These are phyloP conservation scores for Helicorthomorpha holstii DNA, from an alignment of 1,140 invertebrate genomes.

Conservation along the genomic window DNA sequence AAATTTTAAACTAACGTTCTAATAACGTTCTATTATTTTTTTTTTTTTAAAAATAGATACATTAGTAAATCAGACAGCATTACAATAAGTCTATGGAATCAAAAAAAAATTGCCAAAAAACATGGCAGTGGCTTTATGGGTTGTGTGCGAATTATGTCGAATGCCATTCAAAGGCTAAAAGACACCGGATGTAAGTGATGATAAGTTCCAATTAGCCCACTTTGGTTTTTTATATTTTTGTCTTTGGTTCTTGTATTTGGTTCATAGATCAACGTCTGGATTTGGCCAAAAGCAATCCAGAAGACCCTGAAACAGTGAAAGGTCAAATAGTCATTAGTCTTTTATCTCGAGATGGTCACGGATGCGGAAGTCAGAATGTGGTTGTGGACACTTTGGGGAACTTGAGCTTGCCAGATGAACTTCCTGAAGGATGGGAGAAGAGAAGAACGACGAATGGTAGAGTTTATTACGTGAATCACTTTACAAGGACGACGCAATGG, in stretches of 20 bases:
- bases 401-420: conserved; percentile 33
- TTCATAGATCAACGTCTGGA: conserved; percentile 78
- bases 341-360: conserved; percentile 61
- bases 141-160: conserved; percentile 78
- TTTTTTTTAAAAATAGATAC: conserved; percentile 33
- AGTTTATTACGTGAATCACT: conserved; percentile 84
- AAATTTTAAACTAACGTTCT: too few relatives aligned
- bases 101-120: conserved; percentile 88
- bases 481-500: conserved; percentile 86
- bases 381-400: conserved; percentile 36
- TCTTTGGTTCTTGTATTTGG: conserved; percentile 5
- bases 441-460: conserved; percentile 63
- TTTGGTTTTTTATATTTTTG: background rate
- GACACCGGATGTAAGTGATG: conserved; percentile 86
- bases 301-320: conserved; percentile 70
- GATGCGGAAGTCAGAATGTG: conserved; percentile 38
- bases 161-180: conserved; percentile 79
- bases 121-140: conserved; percentile 84
- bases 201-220: conserved; percentile 1
- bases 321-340: conserved; percentile 89
- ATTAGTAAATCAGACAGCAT: conserved; percentile 81
- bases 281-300: conserved; percentile 63
- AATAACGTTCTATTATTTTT: background rate
- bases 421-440: conserved; percentile 68
- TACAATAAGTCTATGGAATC: conserved; percentile 91